phyloP scores from a whole-genome alignment of 1,140 invertebrate genomes.

The Sycophaga agraensis region DNA sequence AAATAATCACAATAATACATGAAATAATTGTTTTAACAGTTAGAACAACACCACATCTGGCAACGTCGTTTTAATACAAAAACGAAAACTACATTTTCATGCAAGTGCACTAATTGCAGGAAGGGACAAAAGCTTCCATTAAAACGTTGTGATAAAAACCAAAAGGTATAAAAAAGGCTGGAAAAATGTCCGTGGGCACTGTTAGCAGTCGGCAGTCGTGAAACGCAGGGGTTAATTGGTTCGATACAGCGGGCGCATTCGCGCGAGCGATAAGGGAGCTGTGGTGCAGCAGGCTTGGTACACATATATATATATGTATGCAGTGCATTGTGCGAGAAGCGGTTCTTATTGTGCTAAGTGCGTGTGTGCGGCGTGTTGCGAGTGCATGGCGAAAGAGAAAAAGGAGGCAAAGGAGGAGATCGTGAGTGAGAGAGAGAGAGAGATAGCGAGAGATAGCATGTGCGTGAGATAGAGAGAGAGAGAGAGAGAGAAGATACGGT shows the following conservation, averaged over 20 bases:
- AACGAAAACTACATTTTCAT: neutral
- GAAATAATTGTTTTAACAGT: no score
- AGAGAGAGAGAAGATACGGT: constrained; percentile 14
- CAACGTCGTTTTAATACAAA: no score
- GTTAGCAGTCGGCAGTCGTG: constrained; percentile 11
- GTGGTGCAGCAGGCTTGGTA: neutral
- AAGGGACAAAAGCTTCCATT: neutral
- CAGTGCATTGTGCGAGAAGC: neutral
- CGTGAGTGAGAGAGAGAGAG: neutral
- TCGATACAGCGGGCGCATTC: neutral
- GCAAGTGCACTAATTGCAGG: neutral
- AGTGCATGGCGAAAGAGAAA: neutral
- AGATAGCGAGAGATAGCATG: neutral
- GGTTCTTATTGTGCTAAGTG: constrained; percentile 1
- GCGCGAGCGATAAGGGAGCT: constrained; percentile 5
- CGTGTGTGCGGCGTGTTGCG: neutral
- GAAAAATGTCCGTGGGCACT: no score
- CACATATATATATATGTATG: neutral
- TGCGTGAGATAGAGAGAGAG: neutral
- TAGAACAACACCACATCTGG: no score
- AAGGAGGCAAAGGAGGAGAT: neutral
- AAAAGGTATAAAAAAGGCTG: neutral
- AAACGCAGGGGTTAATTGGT: constrained; percentile 24
- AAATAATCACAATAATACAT: no score
- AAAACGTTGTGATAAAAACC: neutral